Conservation (phyloP, 2,113 vertebrate species). For the Chunga burmeisteri region DNA sequence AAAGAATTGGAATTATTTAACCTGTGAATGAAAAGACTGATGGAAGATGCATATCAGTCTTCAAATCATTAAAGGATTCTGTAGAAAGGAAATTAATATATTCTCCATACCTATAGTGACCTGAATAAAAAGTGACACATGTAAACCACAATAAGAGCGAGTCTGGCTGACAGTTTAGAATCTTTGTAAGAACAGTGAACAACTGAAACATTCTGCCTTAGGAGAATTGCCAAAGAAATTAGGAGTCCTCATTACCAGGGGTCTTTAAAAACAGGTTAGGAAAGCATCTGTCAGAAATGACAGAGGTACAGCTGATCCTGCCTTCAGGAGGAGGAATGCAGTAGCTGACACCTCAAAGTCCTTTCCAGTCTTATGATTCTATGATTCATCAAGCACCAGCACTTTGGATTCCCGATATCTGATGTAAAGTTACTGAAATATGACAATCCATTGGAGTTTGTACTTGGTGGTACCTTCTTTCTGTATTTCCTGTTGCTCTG, state of each 20-base stretch:
- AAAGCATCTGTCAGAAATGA: not conserved
- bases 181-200: not conserved
- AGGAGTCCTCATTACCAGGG: not conserved
- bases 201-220: not conserved
- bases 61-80: not conserved
- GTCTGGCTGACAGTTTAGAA: not conserved
- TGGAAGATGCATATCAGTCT: not conserved
- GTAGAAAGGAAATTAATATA: not conserved
- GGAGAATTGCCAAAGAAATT: not conserved
- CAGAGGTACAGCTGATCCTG: not conserved
- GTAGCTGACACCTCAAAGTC: not conserved
- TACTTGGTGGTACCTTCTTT: not conserved
- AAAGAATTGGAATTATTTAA: not conserved
- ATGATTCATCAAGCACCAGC: not conserved
- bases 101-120: not conserved
- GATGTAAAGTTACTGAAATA: not conserved
- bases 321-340: not conserved
- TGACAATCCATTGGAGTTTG: not conserved
- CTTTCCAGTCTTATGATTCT: not conserved
- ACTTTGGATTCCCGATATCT: not conserved
- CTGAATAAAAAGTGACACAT: not conserved
- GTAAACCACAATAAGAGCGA: not conserved
- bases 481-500: not conserved
- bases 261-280: not conserved
- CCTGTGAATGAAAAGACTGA: not conserved